phyloP scores from a whole-genome alignment of 1,140 invertebrate species.

The Neodiprion fabricii region DNA sequence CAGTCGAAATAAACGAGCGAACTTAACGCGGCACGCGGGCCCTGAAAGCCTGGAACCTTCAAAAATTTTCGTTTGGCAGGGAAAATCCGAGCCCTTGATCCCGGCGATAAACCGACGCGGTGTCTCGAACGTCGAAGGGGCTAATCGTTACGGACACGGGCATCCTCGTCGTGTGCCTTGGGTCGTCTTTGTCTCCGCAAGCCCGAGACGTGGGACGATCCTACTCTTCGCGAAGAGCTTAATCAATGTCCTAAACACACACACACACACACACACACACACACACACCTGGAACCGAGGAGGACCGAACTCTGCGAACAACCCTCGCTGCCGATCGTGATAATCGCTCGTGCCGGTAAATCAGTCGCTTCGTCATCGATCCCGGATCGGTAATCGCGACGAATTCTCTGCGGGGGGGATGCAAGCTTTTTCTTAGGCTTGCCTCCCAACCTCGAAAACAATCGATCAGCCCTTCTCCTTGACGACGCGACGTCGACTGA shows the following conservation, averaged over 20 bases:
- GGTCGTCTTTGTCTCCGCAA: not conserved
- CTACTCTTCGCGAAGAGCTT: not conserved
- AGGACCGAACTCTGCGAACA: too few species aligned
- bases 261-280: not conserved
- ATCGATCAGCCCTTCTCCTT: not conserved
- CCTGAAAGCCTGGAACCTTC: constrained; percentile 17
- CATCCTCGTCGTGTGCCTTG: not conserved
- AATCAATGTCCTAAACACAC: constrained; percentile 1
- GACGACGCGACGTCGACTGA: not conserved
- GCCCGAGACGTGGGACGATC: too few species aligned
- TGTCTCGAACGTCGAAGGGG: too few species aligned
- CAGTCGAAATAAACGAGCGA: constrained; percentile 23
- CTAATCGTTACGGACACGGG: not conserved
- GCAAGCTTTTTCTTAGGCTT: too few species aligned
- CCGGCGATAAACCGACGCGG: not conserved
- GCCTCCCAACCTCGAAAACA: not conserved
- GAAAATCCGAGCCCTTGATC: constrained; percentile 7
- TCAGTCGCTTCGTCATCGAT: not conserved
- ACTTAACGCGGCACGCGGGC: not conserved
- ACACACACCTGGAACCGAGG: too few species aligned
- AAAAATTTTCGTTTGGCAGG: constrained; percentile 25
- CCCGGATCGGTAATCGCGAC: not conserved
- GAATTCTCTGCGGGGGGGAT: not conserved
- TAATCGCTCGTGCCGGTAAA: not conserved
- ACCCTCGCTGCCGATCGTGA: not conserved